Evolutionary conservation across 2,797 vertebrate genomes (phyloP), one percentile per base, ranked within the genome.

Genomic region (Acrocephalus scirpaceus): DNA sequence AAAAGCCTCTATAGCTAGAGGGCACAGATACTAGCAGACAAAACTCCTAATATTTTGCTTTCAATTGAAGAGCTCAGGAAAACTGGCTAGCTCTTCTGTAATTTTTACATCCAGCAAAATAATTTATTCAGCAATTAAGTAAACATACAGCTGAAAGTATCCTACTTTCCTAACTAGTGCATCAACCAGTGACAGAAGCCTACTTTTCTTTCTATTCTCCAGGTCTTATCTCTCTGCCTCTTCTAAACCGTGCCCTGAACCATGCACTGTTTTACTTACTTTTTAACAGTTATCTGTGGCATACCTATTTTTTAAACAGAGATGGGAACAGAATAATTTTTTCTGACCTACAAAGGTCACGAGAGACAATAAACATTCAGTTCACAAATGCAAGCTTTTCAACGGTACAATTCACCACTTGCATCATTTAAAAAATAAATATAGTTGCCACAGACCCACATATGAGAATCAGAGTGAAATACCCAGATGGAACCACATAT

Each of bases 401-500:
- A 92, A 61, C 29, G 40, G 67, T n/a, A 73, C 27, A 58, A 58
- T 73, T 86, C 82, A 70, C 19, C 85, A 75, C 53, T 95, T 90
- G 10, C 62, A 88, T 78, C 38, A 66, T 40, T 90, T 69, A 21
- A 65, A 74, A 93, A 66, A 51, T 78, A 93, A 92, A 86, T 92
- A 86, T 87, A 93, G 92, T 83, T 90, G 20, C 76, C 58, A 67
- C 36, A 84, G 84, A 72, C 84, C 84, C 57, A 95, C 62, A 20
- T 69, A 66, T 1, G 50, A 92, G 90, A 90, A 89, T 67, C 36
- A 38, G 75, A 95, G 69, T 58, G 75, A 85, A 90, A 88, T 60
- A 83, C 62, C 82, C 95, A 96, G 93, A 96, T 95, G 89, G 91
- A 86, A 40, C 42, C 51, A 84, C 95, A 92, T 93, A 95, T 93